Evolutionary conservation across 1,140 invertebrate genomes (phyloP).

Genomic region (Eumeta japonica): DNA sequence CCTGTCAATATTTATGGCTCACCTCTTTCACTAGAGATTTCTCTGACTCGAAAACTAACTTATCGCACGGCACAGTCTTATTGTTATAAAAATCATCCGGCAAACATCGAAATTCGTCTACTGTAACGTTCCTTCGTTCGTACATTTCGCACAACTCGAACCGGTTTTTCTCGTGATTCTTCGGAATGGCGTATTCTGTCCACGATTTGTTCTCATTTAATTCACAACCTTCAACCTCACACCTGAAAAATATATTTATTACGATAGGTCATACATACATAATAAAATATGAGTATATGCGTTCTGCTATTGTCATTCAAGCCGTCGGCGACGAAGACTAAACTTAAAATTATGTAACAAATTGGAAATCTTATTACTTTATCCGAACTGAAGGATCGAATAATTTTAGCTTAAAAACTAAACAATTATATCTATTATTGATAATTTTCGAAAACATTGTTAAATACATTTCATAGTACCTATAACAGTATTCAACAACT

Average conservation of each 20-base stretch:
- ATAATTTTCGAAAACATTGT: not conserved
- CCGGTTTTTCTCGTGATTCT: constrained; percentile 12
- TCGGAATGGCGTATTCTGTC: constrained; percentile 35
- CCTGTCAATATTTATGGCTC: no score
- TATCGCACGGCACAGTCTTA: constrained; percentile 24
- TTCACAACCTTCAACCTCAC: constrained; percentile 38
- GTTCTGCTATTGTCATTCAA: no score
- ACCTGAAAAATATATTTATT: no score
- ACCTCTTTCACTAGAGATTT: constrained; percentile 43
- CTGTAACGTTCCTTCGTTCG: constrained; percentile 14
- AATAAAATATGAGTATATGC: no score
- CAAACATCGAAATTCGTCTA: constrained; percentile 21
- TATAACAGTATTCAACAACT: not conserved
- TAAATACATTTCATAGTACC: not conserved
- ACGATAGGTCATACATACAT: no score
- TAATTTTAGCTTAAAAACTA: no score
- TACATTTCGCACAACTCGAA: constrained; percentile 27
- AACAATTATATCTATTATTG: not conserved
- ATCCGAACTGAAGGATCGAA: not conserved
- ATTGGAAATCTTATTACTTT: not conserved
- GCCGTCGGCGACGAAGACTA: no score
- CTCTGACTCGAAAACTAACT: constrained; percentile 32
- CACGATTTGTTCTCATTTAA: constrained; percentile 42
- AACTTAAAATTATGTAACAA: no score
- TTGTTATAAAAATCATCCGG: constrained; percentile 29